These are phyloP conservation scores for Brevipalpus yothersi DNA, from an alignment of 1,140 invertebrate genomes.

Conservation along the genomic window DNA sequence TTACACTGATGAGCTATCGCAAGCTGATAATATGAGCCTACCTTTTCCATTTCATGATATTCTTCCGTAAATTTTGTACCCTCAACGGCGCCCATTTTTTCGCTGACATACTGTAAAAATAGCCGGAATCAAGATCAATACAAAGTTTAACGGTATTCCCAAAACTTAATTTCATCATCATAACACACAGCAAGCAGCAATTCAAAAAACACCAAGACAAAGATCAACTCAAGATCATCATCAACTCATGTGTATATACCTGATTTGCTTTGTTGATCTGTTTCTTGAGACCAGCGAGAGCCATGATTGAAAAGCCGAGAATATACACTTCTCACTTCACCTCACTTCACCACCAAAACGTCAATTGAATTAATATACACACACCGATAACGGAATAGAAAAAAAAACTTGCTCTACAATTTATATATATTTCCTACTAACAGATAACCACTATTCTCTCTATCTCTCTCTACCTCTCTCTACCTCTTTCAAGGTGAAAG, in stretches of 20 bases:
- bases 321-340: too few relatives aligned
- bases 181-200: not conserved
- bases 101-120: slow-evolving; percentile 70
- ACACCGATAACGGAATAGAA: too few relatives aligned
- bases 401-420: too few relatives aligned
- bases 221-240: not conserved
- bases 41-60: slow-evolving; percentile 96
- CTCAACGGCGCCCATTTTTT: slow-evolving; percentile 98
- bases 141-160: not conserved
- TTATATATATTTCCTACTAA: too few relatives aligned
- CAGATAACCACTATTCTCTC: too few relatives aligned
- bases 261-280: slow-evolving; percentile 98
- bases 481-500: too few relatives aligned
- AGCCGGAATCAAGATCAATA: too few relatives aligned
- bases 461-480: too few relatives aligned
- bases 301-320: slow-evolving; percentile 32
- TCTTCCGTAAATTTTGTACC: slow-evolving; percentile 96
- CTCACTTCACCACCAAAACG: too few relatives aligned
- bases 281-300: slow-evolving; percentile 87
- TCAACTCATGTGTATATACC: slow-evolving; percentile 24
- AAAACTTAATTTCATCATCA: not conserved
- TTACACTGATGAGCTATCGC: not conserved
- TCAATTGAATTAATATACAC: too few relatives aligned
- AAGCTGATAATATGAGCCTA: slow-evolving; percentile 26
- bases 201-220: not conserved